phyloP scores from a whole-genome alignment of 2,888 invertebrate genomes.

The Cecidostiba fungosa region DNA sequence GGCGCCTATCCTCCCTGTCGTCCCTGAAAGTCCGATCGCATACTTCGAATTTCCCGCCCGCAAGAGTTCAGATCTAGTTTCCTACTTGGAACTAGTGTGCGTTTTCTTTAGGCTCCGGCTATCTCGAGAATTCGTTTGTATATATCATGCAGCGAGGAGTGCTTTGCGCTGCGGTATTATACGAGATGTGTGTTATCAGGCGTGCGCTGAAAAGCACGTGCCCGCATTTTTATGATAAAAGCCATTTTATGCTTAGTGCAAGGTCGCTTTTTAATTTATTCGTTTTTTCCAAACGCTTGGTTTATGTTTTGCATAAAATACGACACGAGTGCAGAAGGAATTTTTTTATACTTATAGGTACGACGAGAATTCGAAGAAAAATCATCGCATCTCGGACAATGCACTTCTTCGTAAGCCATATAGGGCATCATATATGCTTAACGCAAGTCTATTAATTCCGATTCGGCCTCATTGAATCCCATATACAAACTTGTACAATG shows the following conservation, averaged over 20 bases:
- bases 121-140: background rate
- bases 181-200: background rate
- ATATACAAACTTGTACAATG: background rate
- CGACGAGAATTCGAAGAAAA: background rate
- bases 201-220: background rate
- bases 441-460: conserved; percentile 29
- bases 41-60: conserved; percentile 29
- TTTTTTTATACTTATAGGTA: background rate
- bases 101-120: background rate
- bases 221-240: background rate
- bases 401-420: background rate
- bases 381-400: background rate
- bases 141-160: background rate
- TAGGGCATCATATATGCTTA: background rate
- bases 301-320: background rate
- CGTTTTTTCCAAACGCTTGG: background rate
- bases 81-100: background rate
- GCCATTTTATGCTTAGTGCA: background rate
- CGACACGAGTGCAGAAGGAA: background rate
- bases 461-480: conserved; percentile 17
- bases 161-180: background rate
- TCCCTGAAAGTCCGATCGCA: conserved; percentile 20
- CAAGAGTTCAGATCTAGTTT: background rate
- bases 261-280: background rate
- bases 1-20: background rate